These are phyloP conservation scores for Aelia acuminata DNA, from an alignment of 2,888 invertebrate genomes.

Conservation along the genomic window DNA sequence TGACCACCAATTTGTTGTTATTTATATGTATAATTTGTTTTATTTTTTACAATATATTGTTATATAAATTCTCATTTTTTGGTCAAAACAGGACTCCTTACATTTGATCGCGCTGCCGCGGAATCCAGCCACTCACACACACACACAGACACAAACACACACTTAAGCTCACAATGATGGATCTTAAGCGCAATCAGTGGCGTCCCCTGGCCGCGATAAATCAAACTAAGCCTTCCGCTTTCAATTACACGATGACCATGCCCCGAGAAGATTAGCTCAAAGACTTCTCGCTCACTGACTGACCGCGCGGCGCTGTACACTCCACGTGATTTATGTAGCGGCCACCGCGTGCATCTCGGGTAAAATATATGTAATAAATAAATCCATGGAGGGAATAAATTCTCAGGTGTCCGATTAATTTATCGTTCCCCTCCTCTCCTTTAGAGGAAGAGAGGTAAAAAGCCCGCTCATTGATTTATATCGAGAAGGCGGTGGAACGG, in stretches of 20 bases:
- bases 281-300: not conserved
- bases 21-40: too few relatives aligned
- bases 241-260: conserved; percentile 19
- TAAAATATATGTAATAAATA: conserved; percentile 22
- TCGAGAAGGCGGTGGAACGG: not conserved
- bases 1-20: too few relatives aligned
- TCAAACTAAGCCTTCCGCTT: conserved; percentile 27
- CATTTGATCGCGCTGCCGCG: too few relatives aligned
- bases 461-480: not conserved
- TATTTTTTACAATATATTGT: too few relatives aligned
- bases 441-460: not conserved
- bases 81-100: too few relatives aligned
- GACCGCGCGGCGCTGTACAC: not conserved
- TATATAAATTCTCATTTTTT: too few relatives aligned
- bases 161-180: not conserved
- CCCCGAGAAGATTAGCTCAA: conserved; percentile 18
- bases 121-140: too few relatives aligned
- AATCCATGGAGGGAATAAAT: not conserved
- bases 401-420: not conserved
- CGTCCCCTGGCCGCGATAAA: not conserved
- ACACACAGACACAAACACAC: too few relatives aligned
- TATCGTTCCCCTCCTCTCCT: not conserved
- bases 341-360: not conserved
- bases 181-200: not conserved
- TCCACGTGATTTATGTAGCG: not conserved